These are phyloP conservation scores for Frankliniella intonsa DNA, from an alignment of 2,888 invertebrate genomes.

Conservation along the genomic window DNA sequence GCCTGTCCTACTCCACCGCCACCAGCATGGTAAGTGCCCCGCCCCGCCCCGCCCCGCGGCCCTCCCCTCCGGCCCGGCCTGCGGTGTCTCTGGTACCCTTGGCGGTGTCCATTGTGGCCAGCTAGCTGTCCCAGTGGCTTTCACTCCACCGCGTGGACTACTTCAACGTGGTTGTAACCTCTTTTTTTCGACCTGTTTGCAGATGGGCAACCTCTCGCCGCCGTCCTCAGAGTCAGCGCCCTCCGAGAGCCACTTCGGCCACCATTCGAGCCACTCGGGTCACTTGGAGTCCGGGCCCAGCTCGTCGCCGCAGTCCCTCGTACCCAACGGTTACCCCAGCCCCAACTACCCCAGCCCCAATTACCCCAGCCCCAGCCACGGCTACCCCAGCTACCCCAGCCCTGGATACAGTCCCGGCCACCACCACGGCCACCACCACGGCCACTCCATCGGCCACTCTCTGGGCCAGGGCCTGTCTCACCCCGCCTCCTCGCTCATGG, in stretches of 20 bases:
- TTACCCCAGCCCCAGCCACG: background rate
- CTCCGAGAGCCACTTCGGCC: slow-evolving; percentile 14
- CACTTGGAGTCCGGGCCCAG: slow-evolving; percentile 3
- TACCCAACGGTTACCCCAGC: slow-evolving; percentile 1
- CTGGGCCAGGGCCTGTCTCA: slow-evolving; percentile 8
- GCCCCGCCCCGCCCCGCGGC: slow-evolving; percentile 23
- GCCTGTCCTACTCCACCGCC: slow-evolving; percentile 32
- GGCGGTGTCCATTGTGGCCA: too few species aligned
- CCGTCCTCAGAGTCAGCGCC: slow-evolving; percentile 27
- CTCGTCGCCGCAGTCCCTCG: slow-evolving; percentile 1
- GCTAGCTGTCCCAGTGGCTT: too few species aligned
- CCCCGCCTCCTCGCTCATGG: background rate
- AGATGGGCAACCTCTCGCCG: slow-evolving; percentile 26
- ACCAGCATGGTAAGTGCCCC: slow-evolving; percentile 33
- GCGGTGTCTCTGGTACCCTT: background rate
- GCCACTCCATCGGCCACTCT: background rate
- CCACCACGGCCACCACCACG: background rate
- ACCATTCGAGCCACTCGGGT: background rate
- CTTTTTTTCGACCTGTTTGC: background rate
- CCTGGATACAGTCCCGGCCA: background rate
- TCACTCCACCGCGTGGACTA: too few species aligned
- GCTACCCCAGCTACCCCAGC: slow-evolving; percentile 15
- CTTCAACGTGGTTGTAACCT: too few species aligned
- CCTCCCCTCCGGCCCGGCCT: background rate
- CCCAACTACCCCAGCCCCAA: slow-evolving; percentile 21